Evolutionary conservation across 2,888 invertebrate species (phyloP).

Genomic region (Willowsia nigromaculata): DNA sequence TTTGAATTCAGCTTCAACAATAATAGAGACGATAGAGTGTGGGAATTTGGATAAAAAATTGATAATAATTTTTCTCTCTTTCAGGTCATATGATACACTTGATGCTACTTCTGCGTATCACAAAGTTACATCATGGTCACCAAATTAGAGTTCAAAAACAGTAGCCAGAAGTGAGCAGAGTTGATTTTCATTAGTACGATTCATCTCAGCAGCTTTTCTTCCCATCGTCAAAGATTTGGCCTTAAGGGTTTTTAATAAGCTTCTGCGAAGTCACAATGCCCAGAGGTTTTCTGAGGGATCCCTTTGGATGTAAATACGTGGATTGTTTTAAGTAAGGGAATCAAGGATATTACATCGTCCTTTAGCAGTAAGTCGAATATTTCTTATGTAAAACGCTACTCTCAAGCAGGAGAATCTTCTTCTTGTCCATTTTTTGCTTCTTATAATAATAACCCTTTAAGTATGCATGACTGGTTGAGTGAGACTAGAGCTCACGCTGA

Average conservation of each 20-base stretch:
- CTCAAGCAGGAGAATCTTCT: slow-evolving; percentile 12
- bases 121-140: background rate
- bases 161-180: background rate
- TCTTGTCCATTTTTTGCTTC: slow-evolving; percentile 35
- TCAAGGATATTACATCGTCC: background rate
- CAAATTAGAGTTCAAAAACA: background rate
- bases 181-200: background rate
- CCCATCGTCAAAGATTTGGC: slow-evolving; percentile 10
- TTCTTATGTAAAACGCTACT: background rate
- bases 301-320: background rate
- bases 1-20: background rate
- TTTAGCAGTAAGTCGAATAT: slow-evolving; percentile 7
- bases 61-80: background rate
- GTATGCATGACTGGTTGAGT: slow-evolving; percentile 38
- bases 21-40: background rate
- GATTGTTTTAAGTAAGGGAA: slow-evolving; percentile 22
- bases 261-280: background rate
- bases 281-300: background rate
- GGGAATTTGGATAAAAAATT: background rate
- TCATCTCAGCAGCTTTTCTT: background rate
- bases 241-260: slow-evolving; percentile 20
- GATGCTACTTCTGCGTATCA: background rate
- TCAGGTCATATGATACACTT: slow-evolving; percentile 9
- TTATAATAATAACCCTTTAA: slow-evolving; percentile 33
- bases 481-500: slow-evolving; percentile 42